Conservation (phyloP, 2,113 vertebrate species). For the Tetraodon nigroviridis region DNA sequence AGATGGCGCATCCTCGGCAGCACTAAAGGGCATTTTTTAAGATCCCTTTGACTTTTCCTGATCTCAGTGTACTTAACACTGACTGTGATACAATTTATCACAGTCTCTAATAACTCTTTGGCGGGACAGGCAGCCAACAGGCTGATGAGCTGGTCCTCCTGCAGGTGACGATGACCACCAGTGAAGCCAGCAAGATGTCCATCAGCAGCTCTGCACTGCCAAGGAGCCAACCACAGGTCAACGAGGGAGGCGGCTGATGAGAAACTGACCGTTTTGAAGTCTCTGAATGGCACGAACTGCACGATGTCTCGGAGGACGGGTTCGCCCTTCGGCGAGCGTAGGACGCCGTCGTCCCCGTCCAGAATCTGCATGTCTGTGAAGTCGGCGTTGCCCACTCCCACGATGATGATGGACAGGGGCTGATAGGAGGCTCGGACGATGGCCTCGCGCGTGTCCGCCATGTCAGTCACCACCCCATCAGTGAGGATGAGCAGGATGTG, state of each 20-base stretch:
- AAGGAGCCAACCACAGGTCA: background rate
- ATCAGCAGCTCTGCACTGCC: background rate
- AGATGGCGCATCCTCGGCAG: too few species aligned
- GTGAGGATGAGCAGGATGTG: slow-evolving; percentile 94
- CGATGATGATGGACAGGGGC: slow-evolving; percentile 94
- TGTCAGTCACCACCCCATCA: slow-evolving; percentile 91
- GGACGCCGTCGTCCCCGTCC: slow-evolving; percentile 85
- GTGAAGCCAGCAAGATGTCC: slow-evolving; percentile 22
- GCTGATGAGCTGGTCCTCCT: slow-evolving; percentile 22
- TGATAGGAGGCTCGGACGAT: slow-evolving; percentile 90
- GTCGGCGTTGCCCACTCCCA: slow-evolving; percentile 92
- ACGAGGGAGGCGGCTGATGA: slow-evolving; percentile 21
- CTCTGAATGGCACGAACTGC: slow-evolving; percentile 93
- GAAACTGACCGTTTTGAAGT: slow-evolving; percentile 90
- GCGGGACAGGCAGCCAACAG: too few species aligned
- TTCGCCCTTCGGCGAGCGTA: slow-evolving; percentile 86
- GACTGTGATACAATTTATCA: too few species aligned
- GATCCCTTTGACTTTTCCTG: too few species aligned
- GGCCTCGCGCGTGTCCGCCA: slow-evolving; percentile 91
- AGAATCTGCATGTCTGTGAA: slow-evolving; percentile 97
- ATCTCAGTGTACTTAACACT: too few species aligned
- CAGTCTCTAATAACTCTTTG: too few species aligned
- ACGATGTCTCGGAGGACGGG: slow-evolving; percentile 89
- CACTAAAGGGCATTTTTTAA: too few species aligned
- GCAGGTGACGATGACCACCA: slow-evolving; percentile 30